Conservation (phyloP, 2,888 invertebrate species). For the Campopleginae sp. region DNA sequence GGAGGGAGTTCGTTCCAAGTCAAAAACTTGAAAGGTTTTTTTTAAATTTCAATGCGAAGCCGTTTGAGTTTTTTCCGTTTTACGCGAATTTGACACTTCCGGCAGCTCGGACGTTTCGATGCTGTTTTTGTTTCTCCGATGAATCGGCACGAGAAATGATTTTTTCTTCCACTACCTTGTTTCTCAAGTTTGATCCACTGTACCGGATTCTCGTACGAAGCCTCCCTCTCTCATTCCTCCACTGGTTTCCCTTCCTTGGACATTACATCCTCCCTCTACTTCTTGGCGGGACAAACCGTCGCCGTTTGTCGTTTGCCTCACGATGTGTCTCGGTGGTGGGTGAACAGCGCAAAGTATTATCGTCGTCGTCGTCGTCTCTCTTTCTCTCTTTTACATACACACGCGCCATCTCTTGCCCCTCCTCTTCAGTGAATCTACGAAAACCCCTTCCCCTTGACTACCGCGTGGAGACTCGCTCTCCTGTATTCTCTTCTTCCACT, state of each 20-base stretch:
- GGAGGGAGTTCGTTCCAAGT: not conserved
- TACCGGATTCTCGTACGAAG: conserved; percentile 13
- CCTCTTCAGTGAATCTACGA: conserved; percentile 51
- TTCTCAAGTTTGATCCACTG: conserved; percentile 15
- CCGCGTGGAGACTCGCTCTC: conserved; percentile 34
- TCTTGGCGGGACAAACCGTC: conserved; percentile 54
- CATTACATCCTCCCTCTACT: conserved; percentile 61
- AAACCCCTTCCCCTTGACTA: conserved; percentile 52
- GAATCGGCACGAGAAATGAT: not conserved
- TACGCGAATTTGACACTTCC: not conserved
- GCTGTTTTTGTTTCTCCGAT: not conserved
- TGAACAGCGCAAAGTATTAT: conserved; percentile 57
- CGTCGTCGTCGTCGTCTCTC: conserved; percentile 17
- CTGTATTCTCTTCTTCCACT: conserved; percentile 28
- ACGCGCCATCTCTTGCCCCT: conserved; percentile 12
- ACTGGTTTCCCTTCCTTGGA: conserved; percentile 50
- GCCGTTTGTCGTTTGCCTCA: conserved; percentile 47
- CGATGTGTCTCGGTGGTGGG: conserved; percentile 53
- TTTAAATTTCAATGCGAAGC: not conserved
- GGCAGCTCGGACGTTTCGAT: not conserved
- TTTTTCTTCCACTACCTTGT: conserved; percentile 12
- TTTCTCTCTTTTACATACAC: not conserved
- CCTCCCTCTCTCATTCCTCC: conserved; percentile 62
- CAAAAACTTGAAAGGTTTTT: not conserved
- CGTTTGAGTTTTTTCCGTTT: not conserved